phyloP scores from a whole-genome alignment of 1,140 invertebrate genomes.

The Pantala flavescens region DNA sequence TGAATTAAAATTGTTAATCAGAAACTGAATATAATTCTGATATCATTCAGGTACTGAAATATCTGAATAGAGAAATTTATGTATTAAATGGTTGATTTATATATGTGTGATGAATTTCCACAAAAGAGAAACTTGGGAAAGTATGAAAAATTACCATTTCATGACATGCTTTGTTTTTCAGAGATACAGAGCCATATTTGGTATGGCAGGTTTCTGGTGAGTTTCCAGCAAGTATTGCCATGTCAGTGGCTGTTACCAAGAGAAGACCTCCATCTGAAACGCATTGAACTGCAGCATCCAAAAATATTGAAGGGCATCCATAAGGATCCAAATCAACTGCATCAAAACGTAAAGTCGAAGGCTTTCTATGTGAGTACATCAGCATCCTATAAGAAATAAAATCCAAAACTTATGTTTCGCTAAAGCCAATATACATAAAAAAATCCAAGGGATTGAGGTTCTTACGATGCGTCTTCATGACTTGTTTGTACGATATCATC shows the following conservation, averaged over 20 bases:
- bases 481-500: constrained; percentile 58
- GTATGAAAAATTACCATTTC: constrained; percentile 62
- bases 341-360: constrained; percentile 49
- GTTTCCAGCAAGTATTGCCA: constrained; percentile 94
- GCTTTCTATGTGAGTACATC: constrained; percentile 66
- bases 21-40: background rate
- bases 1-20: constrained; percentile 18
- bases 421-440: background rate
- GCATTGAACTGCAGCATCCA: constrained; percentile 83
- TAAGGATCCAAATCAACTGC: constrained; percentile 96
- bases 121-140: too few species aligned
- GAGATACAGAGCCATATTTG: constrained; percentile 88
- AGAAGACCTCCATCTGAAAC: constrained; percentile 68
- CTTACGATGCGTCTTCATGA: constrained; percentile 73
- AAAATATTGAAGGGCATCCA: constrained; percentile 84
- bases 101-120: too few species aligned
- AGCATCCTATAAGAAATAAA: constrained; percentile 50
- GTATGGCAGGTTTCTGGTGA: constrained; percentile 84
- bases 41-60: too few species aligned
- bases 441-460: constrained; percentile 14
- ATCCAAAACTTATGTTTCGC: constrained; percentile 9
- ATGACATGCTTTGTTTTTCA: constrained; percentile 83
- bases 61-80: too few species aligned
- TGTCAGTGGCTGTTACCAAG: constrained; percentile 95
- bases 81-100: too few species aligned